These are phyloP conservation scores for Paratrypauchen microcephalus DNA, from an alignment of 2,797 vertebrate genomes.

Conservation along the genomic window DNA sequence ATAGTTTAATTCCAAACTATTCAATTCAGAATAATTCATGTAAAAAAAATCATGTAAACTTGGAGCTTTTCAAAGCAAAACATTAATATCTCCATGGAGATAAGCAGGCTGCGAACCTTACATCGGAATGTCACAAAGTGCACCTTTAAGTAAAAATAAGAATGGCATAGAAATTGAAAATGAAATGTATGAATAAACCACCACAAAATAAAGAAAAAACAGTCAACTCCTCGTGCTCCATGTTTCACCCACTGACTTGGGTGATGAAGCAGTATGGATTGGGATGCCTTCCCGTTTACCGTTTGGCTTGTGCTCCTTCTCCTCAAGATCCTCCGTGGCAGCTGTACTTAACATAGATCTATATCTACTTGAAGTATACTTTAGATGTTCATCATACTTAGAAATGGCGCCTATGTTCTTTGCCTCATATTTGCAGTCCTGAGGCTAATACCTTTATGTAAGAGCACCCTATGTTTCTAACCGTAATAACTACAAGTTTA, in stretches of 20 bases:
- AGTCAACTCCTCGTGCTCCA: not conserved
- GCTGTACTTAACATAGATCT: slow-evolving; percentile 4
- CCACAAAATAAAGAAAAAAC: not conserved
- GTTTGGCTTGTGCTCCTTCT: slow-evolving; percentile 15
- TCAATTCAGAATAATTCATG: no score
- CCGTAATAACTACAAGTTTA: slow-evolving; percentile 42
- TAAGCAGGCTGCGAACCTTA: no score
- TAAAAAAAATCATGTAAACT: no score
- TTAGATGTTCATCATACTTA: slow-evolving; percentile 17
- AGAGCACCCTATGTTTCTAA: slow-evolving; percentile 32
- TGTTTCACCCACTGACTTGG: slow-evolving; percentile 7
- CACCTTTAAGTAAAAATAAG: not conserved
- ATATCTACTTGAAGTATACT: slow-evolving; percentile 11
- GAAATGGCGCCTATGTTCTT: slow-evolving; percentile 15
- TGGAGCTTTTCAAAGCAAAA: not conserved
- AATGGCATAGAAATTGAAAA: not conserved
- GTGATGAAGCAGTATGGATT: slow-evolving; percentile 4
- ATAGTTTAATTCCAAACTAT: no score
- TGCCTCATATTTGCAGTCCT: slow-evolving; percentile 28
- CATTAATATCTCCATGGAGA: not conserved
- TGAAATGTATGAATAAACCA: not conserved
- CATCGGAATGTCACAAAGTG: not conserved
- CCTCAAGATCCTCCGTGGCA: slow-evolving; percentile 10
- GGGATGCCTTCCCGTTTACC: slow-evolving; percentile 14
- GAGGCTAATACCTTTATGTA: slow-evolving; percentile 20